Base-by-base conservation (phyloP, 2,797 vertebrate species). In the Pipistrellus pipistrellus region DNA sequence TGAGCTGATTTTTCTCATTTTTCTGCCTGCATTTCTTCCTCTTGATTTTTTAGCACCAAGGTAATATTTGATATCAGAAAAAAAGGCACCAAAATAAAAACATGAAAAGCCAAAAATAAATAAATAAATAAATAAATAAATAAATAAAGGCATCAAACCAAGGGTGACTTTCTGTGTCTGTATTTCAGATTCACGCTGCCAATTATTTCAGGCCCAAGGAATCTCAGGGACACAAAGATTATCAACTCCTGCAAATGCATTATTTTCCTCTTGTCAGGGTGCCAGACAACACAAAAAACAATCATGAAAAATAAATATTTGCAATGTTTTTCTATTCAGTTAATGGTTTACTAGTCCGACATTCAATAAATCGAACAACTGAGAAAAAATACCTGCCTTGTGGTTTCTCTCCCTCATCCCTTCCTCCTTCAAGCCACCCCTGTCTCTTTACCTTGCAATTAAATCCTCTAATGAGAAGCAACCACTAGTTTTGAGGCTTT, bases 191-290 rank as follows among this genome's bases (percentile, higher is more conserved):
- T 90, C 88, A 85, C 0, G 0, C 20, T 88, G 83, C 93, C 90
- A 96, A 93, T 97, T 97, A 95, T 62, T 97, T 96, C 57, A 88
- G 35, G 20, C 62, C 41, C 88, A 93, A 93, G 72, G 25, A 38
- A 72, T 95, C 73, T 85, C 51, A 92, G 85, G 95, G 81, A 88
- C 8, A 84, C 75, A 91, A 73, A 41, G 69, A 76, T 88, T 82
- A 44, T 64, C 91, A 68, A 44, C 8, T 4, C 15, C 68, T 85
- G 93, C 25, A 96, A 66, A 88, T 91, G 11, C 75, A 83, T 35
- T 9, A 8, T 92, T 95, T 73, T 87, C 88, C 41, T 55, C 64
- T 96, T 93, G 76, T 82, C 64, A 69, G 48, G 25, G 69, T 53
- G 4, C 35, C 81, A 66, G 35, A 88, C 57, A 86, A 77, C 59